Conservation (phyloP, 2,113 vertebrate genomes). For the Micromys minutus region DNA sequence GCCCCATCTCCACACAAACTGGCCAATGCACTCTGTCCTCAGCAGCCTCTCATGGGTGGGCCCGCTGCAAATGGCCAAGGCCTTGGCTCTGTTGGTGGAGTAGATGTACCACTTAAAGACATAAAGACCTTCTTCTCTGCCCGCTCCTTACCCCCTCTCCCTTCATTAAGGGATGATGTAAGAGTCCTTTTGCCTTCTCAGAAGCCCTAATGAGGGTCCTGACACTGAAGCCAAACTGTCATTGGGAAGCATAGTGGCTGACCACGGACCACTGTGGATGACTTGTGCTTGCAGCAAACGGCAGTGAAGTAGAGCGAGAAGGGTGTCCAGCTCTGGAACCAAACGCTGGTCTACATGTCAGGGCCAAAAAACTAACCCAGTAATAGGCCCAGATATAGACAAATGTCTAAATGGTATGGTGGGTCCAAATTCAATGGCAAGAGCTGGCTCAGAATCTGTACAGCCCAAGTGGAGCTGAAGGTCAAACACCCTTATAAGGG, state of each 20-base stretch:
- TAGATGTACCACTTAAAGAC: neutral
- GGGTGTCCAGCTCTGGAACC: neutral
- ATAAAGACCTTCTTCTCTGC: neutral
- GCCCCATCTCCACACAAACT: neutral
- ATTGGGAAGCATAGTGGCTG: neutral
- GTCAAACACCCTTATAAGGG: neutral
- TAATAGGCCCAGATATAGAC: neutral
- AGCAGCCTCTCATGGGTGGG: neutral
- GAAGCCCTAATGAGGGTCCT: neutral
- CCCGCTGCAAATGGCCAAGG: neutral
- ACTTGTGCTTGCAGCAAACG: neutral
- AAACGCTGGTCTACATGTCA: neutral
- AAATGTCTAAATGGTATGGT: rapidly evolving
- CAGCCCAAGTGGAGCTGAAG: rapidly evolving
- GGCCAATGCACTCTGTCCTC: rapidly evolving
- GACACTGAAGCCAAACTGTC: neutral
- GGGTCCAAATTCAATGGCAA: neutral
- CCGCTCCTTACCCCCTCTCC: neutral
- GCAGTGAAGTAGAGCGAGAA: neutral
- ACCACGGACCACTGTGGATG: neutral
- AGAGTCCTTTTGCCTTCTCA: neutral
- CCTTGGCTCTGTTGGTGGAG: rapidly evolving
- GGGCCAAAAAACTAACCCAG: neutral
- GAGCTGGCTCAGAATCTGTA: neutral
- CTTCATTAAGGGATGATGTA: neutral